Evolutionary conservation across 2,888 invertebrate species (phyloP).

Genomic region (Deladenus siricidicola): DNA sequence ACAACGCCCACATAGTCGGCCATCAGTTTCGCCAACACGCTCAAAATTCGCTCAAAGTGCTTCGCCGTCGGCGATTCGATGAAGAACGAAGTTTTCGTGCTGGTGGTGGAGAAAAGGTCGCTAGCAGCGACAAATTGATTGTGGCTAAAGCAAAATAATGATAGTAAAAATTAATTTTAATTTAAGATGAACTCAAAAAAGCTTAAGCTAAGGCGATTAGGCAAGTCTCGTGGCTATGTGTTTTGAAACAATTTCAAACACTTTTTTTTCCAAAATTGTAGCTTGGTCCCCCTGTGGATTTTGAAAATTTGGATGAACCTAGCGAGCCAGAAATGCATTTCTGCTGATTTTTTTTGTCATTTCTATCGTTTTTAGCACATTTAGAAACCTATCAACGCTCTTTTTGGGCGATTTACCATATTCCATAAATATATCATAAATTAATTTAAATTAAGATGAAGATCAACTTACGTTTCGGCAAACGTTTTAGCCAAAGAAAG

Average conservation of each 20-base stretch:
- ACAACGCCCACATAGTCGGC: not conserved
- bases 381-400: too few species aligned
- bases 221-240: too few species aligned
- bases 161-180: not conserved
- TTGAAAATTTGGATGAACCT: too few species aligned
- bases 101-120: constrained; percentile 5
- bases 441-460: not conserved
- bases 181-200: not conserved
- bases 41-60: constrained; percentile 15
- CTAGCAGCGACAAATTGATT: constrained; percentile 15
- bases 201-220: too few species aligned
- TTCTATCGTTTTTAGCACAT: too few species aligned
- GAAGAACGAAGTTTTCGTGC: not conserved
- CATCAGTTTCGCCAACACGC: constrained; percentile 5
- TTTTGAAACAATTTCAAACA: too few species aligned
- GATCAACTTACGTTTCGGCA: constrained; percentile 10
- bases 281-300: too few species aligned
- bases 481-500: constrained; percentile 14
- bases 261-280: too few species aligned
- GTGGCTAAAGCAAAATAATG: constrained; percentile 1
- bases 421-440: constrained; percentile 2
- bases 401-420: constrained; percentile 1
- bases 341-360: too few species aligned
- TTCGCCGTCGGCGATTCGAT: constrained; percentile 10
- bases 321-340: too few species aligned